Conservation (phyloP, 2,888 invertebrate species). For the Apoderus coryli region DNA sequence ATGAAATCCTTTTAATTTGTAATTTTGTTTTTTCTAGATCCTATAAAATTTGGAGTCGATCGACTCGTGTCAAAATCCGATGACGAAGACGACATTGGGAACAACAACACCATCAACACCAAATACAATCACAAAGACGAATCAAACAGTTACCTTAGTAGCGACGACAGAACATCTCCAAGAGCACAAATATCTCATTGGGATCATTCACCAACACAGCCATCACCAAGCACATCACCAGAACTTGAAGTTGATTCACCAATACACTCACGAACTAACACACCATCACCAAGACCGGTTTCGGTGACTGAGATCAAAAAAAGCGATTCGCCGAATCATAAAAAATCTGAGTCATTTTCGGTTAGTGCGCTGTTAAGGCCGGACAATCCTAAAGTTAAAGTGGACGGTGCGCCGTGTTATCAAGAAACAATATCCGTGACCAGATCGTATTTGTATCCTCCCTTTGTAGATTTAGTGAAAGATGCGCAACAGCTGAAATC, state of each 20-base stretch:
- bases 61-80: conserved; percentile 55
- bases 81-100: conserved; percentile 41
- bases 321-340: conserved; percentile 32
- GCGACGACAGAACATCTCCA: conserved; percentile 34
- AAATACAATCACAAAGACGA: conserved; percentile 33
- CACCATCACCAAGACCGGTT: conserved; percentile 34
- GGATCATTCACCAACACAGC: conserved; percentile 27
- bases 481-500: conserved; percentile 36
- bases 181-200: conserved; percentile 20
- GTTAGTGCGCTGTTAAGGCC: conserved; percentile 70
- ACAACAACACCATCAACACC: conserved; percentile 34
- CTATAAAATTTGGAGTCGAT: conserved; percentile 73
- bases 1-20: no score
- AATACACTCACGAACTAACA: conserved; percentile 38
- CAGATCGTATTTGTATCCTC: conserved; percentile 49
- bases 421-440: conserved; percentile 38
- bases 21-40: conserved; percentile 45
- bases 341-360: conserved; percentile 71
- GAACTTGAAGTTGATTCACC: conserved; percentile 68
- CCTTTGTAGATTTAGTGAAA: conserved; percentile 47
- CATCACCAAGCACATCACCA: conserved; percentile 41
- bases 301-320: conserved; percentile 33
- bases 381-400: conserved; percentile 44
- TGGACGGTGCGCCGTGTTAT: conserved; percentile 30
- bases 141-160: conserved; percentile 40